Evolutionary conservation across 1,140 invertebrate genomes (phyloP).

Genomic region (Rhizoglyphus robini): DNA sequence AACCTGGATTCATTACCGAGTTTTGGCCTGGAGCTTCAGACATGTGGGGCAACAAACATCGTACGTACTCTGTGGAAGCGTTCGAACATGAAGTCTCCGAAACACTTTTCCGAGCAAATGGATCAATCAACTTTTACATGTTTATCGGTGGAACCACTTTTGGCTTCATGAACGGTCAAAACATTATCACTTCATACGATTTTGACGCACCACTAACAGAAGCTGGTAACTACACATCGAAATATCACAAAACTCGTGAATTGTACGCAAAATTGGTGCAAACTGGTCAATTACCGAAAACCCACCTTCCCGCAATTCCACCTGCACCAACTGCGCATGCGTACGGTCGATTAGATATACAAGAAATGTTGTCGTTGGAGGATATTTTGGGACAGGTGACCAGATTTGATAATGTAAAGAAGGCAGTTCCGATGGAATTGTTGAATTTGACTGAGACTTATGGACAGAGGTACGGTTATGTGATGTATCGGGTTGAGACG

Average conservation of each 20-base stretch:
- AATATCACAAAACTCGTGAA: constrained; percentile 36
- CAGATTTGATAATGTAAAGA: not conserved
- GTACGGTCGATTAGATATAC: not conserved
- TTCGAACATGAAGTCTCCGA: constrained; percentile 25
- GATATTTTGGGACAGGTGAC: not conserved
- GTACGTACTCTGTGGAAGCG: constrained; percentile 8
- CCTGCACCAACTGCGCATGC: not conserved
- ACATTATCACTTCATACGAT: constrained; percentile 39
- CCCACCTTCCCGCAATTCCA: not conserved
- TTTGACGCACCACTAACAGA: constrained; percentile 41
- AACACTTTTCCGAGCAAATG: constrained; percentile 28
- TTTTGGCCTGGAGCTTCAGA: constrained; percentile 35
- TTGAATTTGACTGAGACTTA: not conserved
- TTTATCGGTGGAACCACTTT: constrained; percentile 26
- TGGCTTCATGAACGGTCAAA: constrained; percentile 22
- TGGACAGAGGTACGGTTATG: constrained; percentile 7
- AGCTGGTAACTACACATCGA: constrained; percentile 37
- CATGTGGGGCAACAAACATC: constrained; percentile 29
- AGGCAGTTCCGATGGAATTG: constrained; percentile 11
- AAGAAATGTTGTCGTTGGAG: not conserved
- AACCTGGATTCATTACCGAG: constrained; percentile 32
- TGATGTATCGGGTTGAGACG: not conserved
- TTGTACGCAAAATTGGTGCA: constrained; percentile 26
- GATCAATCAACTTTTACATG: constrained; percentile 31
- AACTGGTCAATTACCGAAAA: not conserved